phyloP scores from a whole-genome alignment of 2,113 vertebrate species.

The Trachemys scripta region DNA sequence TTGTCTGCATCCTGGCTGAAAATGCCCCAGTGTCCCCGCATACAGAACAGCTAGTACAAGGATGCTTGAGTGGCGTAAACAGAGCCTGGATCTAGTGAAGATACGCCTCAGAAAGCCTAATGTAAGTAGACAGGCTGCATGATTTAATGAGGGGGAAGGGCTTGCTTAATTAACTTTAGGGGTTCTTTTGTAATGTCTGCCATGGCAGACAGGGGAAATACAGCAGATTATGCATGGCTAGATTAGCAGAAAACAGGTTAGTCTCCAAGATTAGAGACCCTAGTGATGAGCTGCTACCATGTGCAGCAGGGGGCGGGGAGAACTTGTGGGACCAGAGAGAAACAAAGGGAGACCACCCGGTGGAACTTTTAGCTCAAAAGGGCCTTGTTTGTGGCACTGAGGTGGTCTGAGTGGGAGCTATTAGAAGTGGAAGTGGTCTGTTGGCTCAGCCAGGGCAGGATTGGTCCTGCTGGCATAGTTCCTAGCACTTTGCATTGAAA shows the following conservation, averaged over 20 bases:
- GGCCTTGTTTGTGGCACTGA: neutral
- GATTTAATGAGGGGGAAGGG: constrained; percentile 55
- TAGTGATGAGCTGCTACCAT: neutral
- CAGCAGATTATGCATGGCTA: neutral
- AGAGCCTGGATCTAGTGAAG: neutral
- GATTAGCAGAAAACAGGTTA: neutral
- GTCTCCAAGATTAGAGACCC: fast-evolving
- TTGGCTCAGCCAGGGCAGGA: neutral
- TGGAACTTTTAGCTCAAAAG: neutral
- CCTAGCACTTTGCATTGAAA: neutral
- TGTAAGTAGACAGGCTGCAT: constrained; percentile 24
- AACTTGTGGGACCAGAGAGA: neutral
- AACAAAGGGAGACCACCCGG: neutral
- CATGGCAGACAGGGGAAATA: neutral
- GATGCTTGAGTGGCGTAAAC: constrained; percentile 55
- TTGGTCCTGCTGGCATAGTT: neutral
- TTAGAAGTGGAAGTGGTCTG: neutral
- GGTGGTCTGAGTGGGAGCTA: neutral
- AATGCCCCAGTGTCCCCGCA: constrained; percentile 52
- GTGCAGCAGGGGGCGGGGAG: neutral
- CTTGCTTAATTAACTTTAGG: neutral
- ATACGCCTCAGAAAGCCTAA: neutral
- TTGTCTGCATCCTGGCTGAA: constrained; percentile 69
- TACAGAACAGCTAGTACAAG: constrained; percentile 43
- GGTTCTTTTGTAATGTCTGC: neutral